Evolutionary conservation across 2,888 invertebrate genomes (phyloP), one percentile per base, ranked within the genome.

Genomic region (Drosophila macrospina): DNA sequence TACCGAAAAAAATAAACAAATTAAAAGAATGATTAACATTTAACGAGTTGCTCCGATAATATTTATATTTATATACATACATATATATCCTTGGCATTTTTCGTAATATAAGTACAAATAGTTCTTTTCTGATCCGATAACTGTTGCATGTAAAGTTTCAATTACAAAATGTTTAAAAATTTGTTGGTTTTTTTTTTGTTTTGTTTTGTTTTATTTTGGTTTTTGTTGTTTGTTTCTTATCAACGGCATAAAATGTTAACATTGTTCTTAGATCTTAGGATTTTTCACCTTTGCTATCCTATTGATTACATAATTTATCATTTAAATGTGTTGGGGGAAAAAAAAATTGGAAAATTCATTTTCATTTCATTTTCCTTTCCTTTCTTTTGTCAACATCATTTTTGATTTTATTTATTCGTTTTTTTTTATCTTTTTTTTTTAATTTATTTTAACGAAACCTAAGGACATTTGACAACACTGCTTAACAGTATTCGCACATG

Each of bases 231-330:
- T 68, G 37, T 61, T 50, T 48, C 45, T 41, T 52, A 51, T 45
- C 32, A 54, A 64, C 56, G 45, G 68, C 74, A 59, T 79, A 87
- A 87, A 87, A 87, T 87, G 87, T 87, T 87, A 87, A 87, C 87
- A 87, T 90, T 86, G 71, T 74, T 78, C 78, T 78, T 88, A 84
- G 72, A 78, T 61, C 68, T 59, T 88, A 80, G 87, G 87, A 86
- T 86, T 84, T 83, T 83, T 83, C 85, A 88, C 89, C 83, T 86
- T 60, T 66, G 15, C 36, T 44, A 56, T 45, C 26, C 51, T 51
- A 39, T 37, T 5, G 26, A 39, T 34, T 42, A 42, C 26, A 52
- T 16, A 54, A 28, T 42, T 16, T 26, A 51, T 36, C 16, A 36
- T 39, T 16, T 41, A 28, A 34, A 47, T 50, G 42, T 55, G 15